A percentile compares a stretch with the other conserved stretches of the same genome.
phyloP scores from a whole-genome alignment of 1,140 invertebrate species.

The Bombus ignitus region DNA sequence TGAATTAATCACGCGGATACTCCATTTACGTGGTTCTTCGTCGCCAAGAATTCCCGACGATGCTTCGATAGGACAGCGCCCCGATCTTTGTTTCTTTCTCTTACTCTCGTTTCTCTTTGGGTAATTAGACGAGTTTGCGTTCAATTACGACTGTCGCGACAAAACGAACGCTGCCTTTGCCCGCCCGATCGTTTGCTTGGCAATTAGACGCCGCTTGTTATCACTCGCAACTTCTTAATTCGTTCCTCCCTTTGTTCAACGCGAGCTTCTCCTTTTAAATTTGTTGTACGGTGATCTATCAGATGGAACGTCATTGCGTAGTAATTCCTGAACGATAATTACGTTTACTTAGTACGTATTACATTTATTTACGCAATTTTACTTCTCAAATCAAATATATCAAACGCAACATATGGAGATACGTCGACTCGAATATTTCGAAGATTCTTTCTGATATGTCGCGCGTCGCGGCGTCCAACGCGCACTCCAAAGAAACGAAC shows the following conservation, averaged over 20 bases:
- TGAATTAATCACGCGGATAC: slow-evolving; percentile 54
- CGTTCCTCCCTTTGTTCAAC: background rate
- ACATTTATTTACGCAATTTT: too few relatives aligned
- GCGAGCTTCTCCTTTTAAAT: background rate
- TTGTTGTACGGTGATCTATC: too few relatives aligned
- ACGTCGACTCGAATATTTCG: too few relatives aligned
- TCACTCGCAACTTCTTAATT: slow-evolving; percentile 29
- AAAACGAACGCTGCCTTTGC: background rate
- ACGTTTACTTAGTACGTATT: too few relatives aligned
- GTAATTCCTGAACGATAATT: too few relatives aligned
- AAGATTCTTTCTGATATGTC: too few relatives aligned
- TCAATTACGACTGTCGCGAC: slow-evolving; percentile 25
- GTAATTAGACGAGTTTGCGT: slow-evolving; percentile 39
- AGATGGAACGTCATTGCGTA: too few relatives aligned
- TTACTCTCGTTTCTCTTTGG: background rate
- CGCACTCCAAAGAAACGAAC: too few relatives aligned
- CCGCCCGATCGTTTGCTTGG: background rate
- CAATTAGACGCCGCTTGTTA: slow-evolving; percentile 37
- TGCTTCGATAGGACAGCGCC: background rate
- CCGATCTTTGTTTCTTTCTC: background rate
- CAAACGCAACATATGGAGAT: too few relatives aligned
- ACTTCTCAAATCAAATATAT: too few relatives aligned
- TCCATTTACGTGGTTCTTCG: slow-evolving; percentile 33
- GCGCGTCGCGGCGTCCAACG: too few relatives aligned
- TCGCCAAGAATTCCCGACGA: slow-evolving; percentile 28